Evolutionary conservation across 2,888 invertebrate genomes (phyloP).

Genomic region (Melieria picta): DNA sequence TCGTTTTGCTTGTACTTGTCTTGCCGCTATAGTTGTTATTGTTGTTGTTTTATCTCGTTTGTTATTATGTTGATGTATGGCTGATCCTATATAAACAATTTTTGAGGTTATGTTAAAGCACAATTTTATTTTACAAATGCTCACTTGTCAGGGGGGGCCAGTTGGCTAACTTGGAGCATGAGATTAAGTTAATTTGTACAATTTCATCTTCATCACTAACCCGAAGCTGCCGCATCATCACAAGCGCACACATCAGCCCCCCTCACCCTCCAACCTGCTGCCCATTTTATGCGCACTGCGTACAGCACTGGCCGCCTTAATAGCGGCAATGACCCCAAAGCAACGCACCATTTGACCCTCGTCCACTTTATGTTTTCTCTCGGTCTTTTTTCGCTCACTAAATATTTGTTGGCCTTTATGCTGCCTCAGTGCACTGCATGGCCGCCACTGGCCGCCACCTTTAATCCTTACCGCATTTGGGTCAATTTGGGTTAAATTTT

Average conservation of each 20-base stretch:
- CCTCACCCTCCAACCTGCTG: neutral
- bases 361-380: no score
- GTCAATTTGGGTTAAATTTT: conserved; percentile 29
- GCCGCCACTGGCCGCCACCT: neutral
- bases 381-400: no score
- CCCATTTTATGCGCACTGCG: neutral
- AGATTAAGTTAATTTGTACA: conserved; percentile 20
- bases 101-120: conserved; percentile 35
- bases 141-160: neutral
- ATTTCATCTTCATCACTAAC: conserved; percentile 18
- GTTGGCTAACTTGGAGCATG: neutral
- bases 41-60: neutral
- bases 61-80: conserved; percentile 16
- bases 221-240: conserved; percentile 20
- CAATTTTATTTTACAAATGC: conserved; percentile 37
- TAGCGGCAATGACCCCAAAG: no score
- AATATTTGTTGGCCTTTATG: conserved; percentile 4
- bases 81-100: conserved; percentile 42
- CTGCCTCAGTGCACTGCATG: conserved; percentile 17
- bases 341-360: no score
- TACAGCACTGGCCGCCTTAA: no score
- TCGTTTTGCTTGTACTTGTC: no score
- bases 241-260: neutral
- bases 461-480: conserved; percentile 30
- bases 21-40: no score